Percentiles rank a stretch among this genome's conserved stretches.
These are phyloP conservation scores for Corythaeola cristata DNA, from an alignment of 2,113 vertebrate genomes.

Conservation along the genomic window DNA sequence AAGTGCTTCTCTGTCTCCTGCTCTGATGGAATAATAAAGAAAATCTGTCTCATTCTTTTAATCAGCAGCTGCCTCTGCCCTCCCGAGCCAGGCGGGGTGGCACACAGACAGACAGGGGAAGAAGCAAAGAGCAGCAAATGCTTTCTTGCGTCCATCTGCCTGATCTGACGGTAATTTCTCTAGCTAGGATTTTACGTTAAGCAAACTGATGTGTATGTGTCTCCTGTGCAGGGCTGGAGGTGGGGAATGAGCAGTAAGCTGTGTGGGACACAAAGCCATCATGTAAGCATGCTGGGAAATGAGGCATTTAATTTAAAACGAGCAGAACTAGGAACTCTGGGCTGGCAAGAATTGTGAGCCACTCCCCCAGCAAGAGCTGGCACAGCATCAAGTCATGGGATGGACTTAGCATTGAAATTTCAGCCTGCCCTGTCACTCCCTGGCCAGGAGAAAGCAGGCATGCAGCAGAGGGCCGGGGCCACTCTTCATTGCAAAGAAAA, in stretches of 20 bases:
- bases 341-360: background rate
- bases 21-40: constrained; percentile 33
- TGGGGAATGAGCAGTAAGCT: background rate
- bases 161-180: constrained; percentile 5
- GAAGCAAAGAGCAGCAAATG: background rate
- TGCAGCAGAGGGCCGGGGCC: background rate
- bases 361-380: background rate
- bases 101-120: background rate
- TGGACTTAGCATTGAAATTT: background rate
- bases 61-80: background rate
- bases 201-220: background rate
- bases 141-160: background rate
- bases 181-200: background rate
- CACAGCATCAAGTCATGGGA: background rate
- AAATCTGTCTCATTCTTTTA: background rate
- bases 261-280: background rate
- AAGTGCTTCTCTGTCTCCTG: constrained; percentile 22
- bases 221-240: background rate
- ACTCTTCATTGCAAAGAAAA: background rate
- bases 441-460: background rate
- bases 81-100: background rate
- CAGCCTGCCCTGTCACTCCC: background rate
- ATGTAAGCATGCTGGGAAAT: background rate
- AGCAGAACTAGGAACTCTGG: background rate
- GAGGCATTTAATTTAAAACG: constrained; percentile 28